Conservation (phyloP, 2,113 vertebrate species). For the Pycnonotus jocosus region DNA sequence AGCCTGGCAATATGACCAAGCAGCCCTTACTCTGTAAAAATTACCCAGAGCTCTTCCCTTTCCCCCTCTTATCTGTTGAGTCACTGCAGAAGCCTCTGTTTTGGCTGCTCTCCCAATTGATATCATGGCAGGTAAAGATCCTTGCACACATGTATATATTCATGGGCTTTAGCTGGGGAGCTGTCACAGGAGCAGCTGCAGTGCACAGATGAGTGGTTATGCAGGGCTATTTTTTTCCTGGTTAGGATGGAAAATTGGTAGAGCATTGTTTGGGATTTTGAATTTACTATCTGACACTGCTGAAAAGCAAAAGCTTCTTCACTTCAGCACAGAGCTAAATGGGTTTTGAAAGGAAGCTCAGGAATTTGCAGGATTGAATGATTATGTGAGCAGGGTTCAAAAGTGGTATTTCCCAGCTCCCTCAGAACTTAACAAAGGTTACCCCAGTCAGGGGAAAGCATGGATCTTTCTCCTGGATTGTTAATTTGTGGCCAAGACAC, state of each 20-base stretch:
- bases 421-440: not conserved
- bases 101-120: not conserved
- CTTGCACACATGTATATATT: not conserved
- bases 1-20: not conserved
- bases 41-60: not conserved
- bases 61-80: not conserved
- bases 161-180: not conserved
- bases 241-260: not conserved
- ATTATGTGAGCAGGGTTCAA: not conserved
- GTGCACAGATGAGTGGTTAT: not conserved
- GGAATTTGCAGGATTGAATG: not conserved
- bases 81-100: not conserved
- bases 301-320: not conserved
- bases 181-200: not conserved
- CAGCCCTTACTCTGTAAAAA: not conserved
- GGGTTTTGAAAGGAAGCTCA: not conserved
- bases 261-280: not conserved
- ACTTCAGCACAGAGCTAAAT: not conserved
- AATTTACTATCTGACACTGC: not conserved
- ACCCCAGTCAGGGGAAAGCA: not conserved
- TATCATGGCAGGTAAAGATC: not conserved
- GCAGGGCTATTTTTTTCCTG: not conserved
- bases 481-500: not conserved
- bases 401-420: not conserved
- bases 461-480: not conserved